Percentiles rank a stretch among this genome's conserved stretches.
Conservation (phyloP, 2,888 invertebrate species). For the Alloplasta piceator region DNA sequence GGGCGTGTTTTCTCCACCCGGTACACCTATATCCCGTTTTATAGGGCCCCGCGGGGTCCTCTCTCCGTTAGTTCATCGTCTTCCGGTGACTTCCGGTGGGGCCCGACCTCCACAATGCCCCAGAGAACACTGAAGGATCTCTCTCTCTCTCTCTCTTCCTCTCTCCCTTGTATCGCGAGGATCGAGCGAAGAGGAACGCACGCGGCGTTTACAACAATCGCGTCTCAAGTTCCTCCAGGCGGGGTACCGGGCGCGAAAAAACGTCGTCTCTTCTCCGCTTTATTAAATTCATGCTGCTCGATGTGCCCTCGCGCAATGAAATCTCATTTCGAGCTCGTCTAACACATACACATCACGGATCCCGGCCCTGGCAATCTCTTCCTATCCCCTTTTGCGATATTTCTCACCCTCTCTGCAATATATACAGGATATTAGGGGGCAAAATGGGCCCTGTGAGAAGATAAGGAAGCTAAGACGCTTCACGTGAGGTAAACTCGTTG, state of each 20-base stretch:
- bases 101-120: slow-evolving; percentile 72
- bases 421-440: too few relatives aligned
- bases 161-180: neutral
- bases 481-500: too few relatives aligned
- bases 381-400: slow-evolving; percentile 57
- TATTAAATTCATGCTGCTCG: slow-evolving; percentile 35
- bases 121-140: slow-evolving; percentile 30
- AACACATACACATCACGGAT: slow-evolving; percentile 38
- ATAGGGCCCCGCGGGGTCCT: slow-evolving; percentile 74
- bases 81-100: slow-evolving; percentile 83
- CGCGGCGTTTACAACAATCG: slow-evolving; percentile 81
- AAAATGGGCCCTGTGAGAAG: too few relatives aligned
- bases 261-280: slow-evolving; percentile 60
- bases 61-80: slow-evolving; percentile 82
- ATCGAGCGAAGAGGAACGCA: slow-evolving; percentile 70
- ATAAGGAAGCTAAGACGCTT: too few relatives aligned
- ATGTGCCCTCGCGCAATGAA: slow-evolving; percentile 47
- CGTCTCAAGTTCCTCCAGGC: slow-evolving; percentile 83
- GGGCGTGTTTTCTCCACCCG: slow-evolving; percentile 66
- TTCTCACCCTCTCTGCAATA: slow-evolving; percentile 38
- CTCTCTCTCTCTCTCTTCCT: slow-evolving; percentile 21
- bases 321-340: slow-evolving; percentile 54
- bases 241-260: slow-evolving; percentile 77
- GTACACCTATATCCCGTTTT: slow-evolving; percentile 55
- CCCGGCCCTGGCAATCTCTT: slow-evolving; percentile 63